Evolutionary conservation across 2,888 invertebrate species (phyloP).

Genomic region (Microplitis deprimator): DNA sequence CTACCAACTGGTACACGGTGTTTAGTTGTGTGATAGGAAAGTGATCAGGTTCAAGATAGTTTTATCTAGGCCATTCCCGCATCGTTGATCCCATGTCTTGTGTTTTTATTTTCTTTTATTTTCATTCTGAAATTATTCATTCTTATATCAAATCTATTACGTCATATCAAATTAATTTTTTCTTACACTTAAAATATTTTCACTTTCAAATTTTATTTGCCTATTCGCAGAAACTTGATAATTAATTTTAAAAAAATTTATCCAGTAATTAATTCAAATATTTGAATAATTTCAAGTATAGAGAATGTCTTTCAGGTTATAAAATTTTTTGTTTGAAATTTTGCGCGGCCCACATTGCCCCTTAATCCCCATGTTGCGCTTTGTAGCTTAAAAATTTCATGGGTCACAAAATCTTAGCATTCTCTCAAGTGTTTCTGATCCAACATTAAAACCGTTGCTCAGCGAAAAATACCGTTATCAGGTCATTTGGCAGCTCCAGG

Average conservation of each 20-base stretch:
- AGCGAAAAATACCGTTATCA: slow-evolving; percentile 59
- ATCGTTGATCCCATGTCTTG: slow-evolving; percentile 34
- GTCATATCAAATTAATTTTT: slow-evolving; percentile 5
- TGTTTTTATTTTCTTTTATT: slow-evolving; percentile 45
- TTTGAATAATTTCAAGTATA: too few relatives aligned
- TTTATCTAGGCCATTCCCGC: slow-evolving; percentile 46
- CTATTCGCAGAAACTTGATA: too few relatives aligned
- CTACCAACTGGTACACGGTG: neutral
- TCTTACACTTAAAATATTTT: neutral
- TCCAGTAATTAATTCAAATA: too few relatives aligned
- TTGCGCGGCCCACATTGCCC: too few relatives aligned
- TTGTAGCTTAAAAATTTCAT: too few relatives aligned
- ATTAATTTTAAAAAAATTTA: too few relatives aligned
- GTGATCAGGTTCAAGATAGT: slow-evolving; percentile 31
- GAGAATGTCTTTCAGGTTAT: too few relatives aligned
- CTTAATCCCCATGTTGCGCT: too few relatives aligned
- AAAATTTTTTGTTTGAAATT: too few relatives aligned
- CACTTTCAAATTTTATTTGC: too few relatives aligned
- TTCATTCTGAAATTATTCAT: slow-evolving; percentile 39
- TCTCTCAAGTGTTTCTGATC: neutral
- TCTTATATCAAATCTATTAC: slow-evolving; percentile 15
- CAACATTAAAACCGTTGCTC: slow-evolving; percentile 57
- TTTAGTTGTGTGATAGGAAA: slow-evolving; percentile 17
- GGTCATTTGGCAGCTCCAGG: slow-evolving; percentile 48
- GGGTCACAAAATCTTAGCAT: neutral